Base-by-base conservation (phyloP, 2,113 vertebrate genomes). In the Piprites chloris region DNA sequence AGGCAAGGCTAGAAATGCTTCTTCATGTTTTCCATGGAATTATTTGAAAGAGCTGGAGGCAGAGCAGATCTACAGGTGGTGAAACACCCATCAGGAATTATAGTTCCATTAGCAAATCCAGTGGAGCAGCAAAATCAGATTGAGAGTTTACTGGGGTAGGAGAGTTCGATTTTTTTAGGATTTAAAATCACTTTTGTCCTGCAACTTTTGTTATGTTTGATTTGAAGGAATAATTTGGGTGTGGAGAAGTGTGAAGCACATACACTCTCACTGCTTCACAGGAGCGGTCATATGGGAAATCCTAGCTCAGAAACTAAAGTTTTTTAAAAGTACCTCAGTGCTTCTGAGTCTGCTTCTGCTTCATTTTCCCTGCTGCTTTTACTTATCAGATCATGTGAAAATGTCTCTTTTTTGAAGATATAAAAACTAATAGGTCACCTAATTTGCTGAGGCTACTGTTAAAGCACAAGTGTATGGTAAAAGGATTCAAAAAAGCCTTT, bases 1-100 rank as follows among this genome's bases (percentile, higher is more conserved):
- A 61, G 59, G 73, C 86, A 93, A 88, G 53, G 56, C 84, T 88
- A 86, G 75, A 73, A 92, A 93, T 77, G 42, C 15, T 88, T 90
- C 62, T 66, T 72, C n/a, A 46, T 0, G 2, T 89, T 96, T 69
- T 67, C 33, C 22, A 15, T 35, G 17, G 32, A 82, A 65, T 81
- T 62, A 35, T 88, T 83, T 24, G 33, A 77, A 39, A 71, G 59
- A 71, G 33, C 11, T 80, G 42, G 75, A 86, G 50, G 42, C 44
- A 86, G 81, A 82, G 61, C 50, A 81, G 53, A 90, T 20, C 14
- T 92, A 65, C 33, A 87, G 69, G 24, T 53, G 27, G 26, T 58
- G 42, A 79, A 84, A 92, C 21, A 47, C 18, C 18, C 23, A 46
- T 12, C 33, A 58, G 35, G 42, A 79, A 81, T 69, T 74, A 35